Evolutionary conservation across 2,113 vertebrate species (phyloP), one percentile per base, ranked within the genome.

Genomic region (Pteronura brasiliensis): DNA sequence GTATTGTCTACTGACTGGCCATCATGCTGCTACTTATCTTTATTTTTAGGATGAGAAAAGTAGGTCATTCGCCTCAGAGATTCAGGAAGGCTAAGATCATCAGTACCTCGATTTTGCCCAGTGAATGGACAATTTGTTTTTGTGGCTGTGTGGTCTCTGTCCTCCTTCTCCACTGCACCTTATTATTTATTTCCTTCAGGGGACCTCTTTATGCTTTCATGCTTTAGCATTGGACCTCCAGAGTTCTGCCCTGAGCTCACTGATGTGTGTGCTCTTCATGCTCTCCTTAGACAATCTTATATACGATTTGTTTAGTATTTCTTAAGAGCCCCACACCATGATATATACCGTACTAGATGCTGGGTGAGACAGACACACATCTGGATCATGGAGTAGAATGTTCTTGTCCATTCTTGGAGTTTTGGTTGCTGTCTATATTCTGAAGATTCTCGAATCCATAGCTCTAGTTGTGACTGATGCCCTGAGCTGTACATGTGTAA

Each of bases 31-130:
- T 83, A 34, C 61, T 80, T 61, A 61, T 96, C 93, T 95, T 97
- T 98, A 98, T 97, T 98, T 98, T 98, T 97, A 96, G 97, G 92
- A 34, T 85, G 88, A 95, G 57, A 76, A 93, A 95, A 98, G 83
- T 97, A 98, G 97, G 97, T 76, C 96, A 80, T 90, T 96, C 90
- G 83, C 92, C 25, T 96, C 83, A 11, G 94, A 83, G 80, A 80
- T 72, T 89, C 80, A 52, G 90, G 72, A 95, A 89, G 74, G 81
- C 74, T 63, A 83, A 87, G 90, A 84, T 92, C 74, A 69, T 55
- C 52, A 47, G 47, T 44, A 18, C 69, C 79, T 95, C 86, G 21
- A 4, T 90, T 95, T 89, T 93, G 83, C 74, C 77, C 89, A 93
- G 47, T n/a, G 86, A 94, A 72, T 47, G 71, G 39, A 4, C 77